Conservation (phyloP, 2,797 vertebrate genomes). For the Neopelma chrysocephalum region DNA sequence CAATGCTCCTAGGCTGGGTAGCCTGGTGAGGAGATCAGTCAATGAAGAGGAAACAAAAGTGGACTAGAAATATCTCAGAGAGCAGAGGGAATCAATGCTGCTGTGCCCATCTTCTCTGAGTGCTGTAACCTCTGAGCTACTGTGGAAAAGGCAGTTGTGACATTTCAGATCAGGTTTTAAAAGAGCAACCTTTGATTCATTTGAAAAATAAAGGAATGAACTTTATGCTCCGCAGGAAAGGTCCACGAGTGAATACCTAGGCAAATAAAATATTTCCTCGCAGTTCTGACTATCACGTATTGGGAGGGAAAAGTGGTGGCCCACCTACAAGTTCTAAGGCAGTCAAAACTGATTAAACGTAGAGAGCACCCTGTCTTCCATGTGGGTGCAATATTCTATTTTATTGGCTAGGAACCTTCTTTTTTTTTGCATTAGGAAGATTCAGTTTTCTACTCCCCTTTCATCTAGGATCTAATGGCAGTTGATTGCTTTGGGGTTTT, state of each 20-base stretch:
- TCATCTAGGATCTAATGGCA: neutral
- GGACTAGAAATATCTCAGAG: neutral
- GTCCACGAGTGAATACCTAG: neutral
- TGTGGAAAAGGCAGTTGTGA: neutral
- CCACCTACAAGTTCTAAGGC: neutral
- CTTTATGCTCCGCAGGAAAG: neutral
- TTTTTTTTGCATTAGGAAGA: neutral
- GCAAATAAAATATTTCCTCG: neutral
- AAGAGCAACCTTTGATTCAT: neutral
- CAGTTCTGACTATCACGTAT: neutral
- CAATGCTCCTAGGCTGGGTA: neutral
- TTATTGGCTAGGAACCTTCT: neutral
- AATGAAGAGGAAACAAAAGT: neutral
- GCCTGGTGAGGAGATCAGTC: neutral
- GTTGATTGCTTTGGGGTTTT: neutral
- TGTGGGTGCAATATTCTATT: neutral
- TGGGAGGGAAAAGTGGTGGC: neutral
- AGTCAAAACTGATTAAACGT: neutral
- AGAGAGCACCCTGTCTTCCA: rapidly evolving
- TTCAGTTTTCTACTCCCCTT: neutral
- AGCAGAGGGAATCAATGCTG: neutral
- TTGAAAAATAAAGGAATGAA: neutral
- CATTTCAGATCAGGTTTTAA: neutral
- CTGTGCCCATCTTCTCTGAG: neutral
- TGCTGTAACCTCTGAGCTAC: neutral